phyloP scores from a whole-genome alignment of 2,113 vertebrate species.

The Hypanus sabinus region DNA sequence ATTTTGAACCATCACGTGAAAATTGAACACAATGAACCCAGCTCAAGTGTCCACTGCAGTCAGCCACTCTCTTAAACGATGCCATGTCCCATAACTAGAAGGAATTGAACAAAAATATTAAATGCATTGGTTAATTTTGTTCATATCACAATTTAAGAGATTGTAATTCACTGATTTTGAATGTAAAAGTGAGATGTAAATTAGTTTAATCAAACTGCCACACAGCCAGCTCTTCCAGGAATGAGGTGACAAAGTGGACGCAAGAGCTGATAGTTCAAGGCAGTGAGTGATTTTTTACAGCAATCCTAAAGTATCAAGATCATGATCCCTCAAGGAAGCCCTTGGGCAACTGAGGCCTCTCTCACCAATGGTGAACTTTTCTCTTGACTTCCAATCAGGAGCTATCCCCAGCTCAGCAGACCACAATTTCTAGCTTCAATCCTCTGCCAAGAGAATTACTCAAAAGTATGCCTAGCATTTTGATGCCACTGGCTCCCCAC shows the following conservation, averaged over 20 bases:
- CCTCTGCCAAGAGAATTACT: no score
- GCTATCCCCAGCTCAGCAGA: no score
- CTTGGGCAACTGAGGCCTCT: background rate
- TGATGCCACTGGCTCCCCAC: background rate
- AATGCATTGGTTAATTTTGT: background rate
- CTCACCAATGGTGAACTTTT: background rate
- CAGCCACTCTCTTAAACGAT: conserved; percentile 73
- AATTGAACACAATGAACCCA: conserved; percentile 86
- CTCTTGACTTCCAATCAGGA: background rate
- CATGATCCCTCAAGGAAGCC: background rate
- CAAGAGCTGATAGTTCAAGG: background rate
- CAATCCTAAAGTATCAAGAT: background rate
- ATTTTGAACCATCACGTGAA: conserved; percentile 76
- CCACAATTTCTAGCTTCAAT: no score
- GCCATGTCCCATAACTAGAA: conserved; percentile 81
- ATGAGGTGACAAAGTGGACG: no score
- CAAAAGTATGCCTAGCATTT: background rate
- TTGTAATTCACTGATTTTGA: background rate
- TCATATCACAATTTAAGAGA: background rate
- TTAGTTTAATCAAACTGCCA: background rate
- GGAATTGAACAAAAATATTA: conserved; percentile 42
- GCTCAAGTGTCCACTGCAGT: conserved; percentile 87
- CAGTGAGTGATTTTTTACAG: background rate
- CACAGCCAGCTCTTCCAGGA: background rate
- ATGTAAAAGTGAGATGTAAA: background rate